phyloP scores from a whole-genome alignment of 2,888 invertebrate genomes.

The Leptura quadrifasciata region DNA sequence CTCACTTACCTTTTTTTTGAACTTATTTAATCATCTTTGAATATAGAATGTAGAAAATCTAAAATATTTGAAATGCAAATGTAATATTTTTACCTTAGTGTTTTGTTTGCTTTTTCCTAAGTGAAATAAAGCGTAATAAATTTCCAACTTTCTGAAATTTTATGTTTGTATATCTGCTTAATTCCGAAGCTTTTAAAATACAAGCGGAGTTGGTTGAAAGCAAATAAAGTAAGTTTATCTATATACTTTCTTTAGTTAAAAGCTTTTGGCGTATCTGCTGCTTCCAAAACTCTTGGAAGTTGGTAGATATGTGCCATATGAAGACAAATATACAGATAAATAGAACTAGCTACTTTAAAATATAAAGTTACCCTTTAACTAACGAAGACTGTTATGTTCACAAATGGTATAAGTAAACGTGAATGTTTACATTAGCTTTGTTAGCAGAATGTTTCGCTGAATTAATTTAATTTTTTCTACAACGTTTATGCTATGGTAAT shows the following conservation, averaged over 20 bases:
- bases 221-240: slow-evolving; percentile 36
- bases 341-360: slow-evolving; percentile 16
- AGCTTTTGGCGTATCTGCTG: slow-evolving; percentile 28
- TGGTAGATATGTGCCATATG: slow-evolving; percentile 20
- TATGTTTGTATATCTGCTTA: slow-evolving; percentile 34
- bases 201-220: slow-evolving; percentile 29
- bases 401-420: too few species aligned
- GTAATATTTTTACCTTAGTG: slow-evolving; percentile 14
- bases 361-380: not conserved
- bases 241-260: slow-evolving; percentile 35
- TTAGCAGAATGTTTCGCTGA: too few species aligned
- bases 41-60: not conserved
- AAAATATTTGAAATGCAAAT: slow-evolving; percentile 6
- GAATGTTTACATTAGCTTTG: too few species aligned
- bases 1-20: not conserved
- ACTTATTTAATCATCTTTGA: not conserved
- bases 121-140: slow-evolving; percentile 29
- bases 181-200: slow-evolving; percentile 37
- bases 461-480: too few species aligned
- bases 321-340: slow-evolving; percentile 4
- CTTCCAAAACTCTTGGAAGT: slow-evolving; percentile 18
- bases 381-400: not conserved
- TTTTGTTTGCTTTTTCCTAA: slow-evolving; percentile 16
- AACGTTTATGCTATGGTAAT: too few species aligned
- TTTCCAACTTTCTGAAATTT: slow-evolving; percentile 26